Evolutionary conservation across 2,113 vertebrate genomes (phyloP), one percentile per base, ranked within the genome.

Genomic region (Raja brachyura): DNA sequence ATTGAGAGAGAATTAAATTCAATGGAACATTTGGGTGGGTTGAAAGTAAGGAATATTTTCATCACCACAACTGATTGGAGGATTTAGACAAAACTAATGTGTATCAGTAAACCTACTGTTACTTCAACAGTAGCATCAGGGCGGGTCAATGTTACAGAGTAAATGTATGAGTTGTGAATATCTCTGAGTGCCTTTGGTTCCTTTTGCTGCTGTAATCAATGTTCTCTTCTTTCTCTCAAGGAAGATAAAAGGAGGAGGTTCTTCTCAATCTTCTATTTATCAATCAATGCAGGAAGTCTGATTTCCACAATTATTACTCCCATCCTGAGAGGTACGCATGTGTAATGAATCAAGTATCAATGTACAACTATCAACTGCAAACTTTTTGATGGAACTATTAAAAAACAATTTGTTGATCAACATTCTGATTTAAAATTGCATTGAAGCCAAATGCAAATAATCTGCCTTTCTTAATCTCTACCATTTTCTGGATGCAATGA

Each of bases 201-300:
- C 59, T 88, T 31, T 59, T 14, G 56, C 28, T 18, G 13, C 39
- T 88, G 22, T 14, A 88, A 59, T 63, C 93, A 83, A 83, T 70
- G 11, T 93, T 85, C 93, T 93, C 33, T 90, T 94, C 31, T 95
- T 94, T 95, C 90, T 94, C 54, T 95, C 10, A 94, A 99, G 98
- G 97, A 97, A 70, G 97, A 94, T 10, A 97, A 98, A 95, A 97
- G 98, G 94, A 96, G 95, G 93, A 96, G 95, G 0, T 99, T 99
- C 95, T 99, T 99, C 95, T 99, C 99, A 74, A 97, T 99, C 28
- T 99, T 99, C 95, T 99, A 99, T 94, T 94, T 99, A 94, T 96
- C 98, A 93, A 98, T 99, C 95, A 99, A 99, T 93, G 97, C 96
- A 90, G 99, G 98, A 94, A 99, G 98, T 95, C 96, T 99, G 61